Evolutionary conservation across 1,140 invertebrate genomes (phyloP).

Genomic region (Venustaconcha ellipsiformis): DNA sequence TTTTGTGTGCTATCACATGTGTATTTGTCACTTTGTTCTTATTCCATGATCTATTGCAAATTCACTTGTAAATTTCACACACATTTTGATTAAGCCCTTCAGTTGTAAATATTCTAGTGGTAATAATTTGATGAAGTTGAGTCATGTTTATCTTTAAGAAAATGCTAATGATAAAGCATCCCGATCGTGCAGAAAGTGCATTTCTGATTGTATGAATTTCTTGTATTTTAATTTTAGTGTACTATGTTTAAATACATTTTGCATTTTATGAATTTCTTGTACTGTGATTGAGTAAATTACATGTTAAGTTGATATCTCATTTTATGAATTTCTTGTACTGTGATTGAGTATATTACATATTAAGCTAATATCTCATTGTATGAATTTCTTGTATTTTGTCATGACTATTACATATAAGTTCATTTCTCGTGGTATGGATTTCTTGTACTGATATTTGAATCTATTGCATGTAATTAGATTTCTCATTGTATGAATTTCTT

Average conservation of each 20-base stretch:
- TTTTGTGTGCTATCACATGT: too few species aligned
- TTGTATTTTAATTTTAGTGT: not conserved
- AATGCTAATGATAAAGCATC: not conserved
- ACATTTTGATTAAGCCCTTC: too few species aligned
- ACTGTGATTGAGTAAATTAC: not conserved
- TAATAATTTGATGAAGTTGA: too few species aligned
- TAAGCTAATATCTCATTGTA: too few species aligned
- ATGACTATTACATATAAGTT: not conserved
- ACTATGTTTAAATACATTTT: not conserved
- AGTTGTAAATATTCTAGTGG: too few species aligned
- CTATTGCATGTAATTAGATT: not conserved
- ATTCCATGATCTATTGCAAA: too few species aligned
- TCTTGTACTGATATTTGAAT: not conserved
- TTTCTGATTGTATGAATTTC: too few species aligned
- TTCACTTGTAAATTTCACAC: too few species aligned
- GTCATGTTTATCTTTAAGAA: not conserved
- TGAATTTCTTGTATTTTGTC: too few species aligned
- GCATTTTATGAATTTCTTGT: not conserved
- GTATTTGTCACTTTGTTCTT: too few species aligned
- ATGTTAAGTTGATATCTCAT: not conserved
- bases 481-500: not conserved
- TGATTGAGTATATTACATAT: slow-evolving; percentile 3
- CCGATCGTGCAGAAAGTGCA: not conserved
- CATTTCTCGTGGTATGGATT: not conserved
- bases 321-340: not conserved